These are phyloP conservation scores for Chelonus formosanus DNA, from an alignment of 2,888 invertebrate genomes.

Conservation along the genomic window DNA sequence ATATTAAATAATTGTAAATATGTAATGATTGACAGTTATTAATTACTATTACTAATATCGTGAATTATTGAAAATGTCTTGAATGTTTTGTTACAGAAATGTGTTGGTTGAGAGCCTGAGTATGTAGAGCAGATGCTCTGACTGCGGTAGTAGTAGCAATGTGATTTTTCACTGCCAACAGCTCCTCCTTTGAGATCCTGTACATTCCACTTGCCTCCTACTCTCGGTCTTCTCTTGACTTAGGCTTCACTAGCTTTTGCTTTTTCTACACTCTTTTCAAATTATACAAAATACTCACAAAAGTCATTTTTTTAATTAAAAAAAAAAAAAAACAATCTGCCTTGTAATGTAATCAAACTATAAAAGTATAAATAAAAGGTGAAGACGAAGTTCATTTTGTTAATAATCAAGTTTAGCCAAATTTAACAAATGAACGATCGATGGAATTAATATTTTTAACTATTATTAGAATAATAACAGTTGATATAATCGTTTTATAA, in stretches of 20 bases:
- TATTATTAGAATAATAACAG: no score
- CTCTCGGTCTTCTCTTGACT: constrained; percentile 20
- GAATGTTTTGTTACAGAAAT: constrained; percentile 6
- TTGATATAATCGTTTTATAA: no score
- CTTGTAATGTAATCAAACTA: no score
- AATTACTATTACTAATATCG: not conserved
- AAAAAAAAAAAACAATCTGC: no score
- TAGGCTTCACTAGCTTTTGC: constrained; percentile 13
- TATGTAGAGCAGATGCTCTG: constrained; percentile 61
- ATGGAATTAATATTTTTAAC: no score
- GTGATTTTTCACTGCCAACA: constrained; percentile 61
- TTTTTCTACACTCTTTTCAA: not conserved
- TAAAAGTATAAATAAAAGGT: no score
- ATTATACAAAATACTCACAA: no score
- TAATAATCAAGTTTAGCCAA: no score
- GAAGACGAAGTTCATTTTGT: no score
- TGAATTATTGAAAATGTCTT: not conserved
- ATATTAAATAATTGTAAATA: no score
- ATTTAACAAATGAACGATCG: no score
- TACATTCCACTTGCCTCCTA: constrained; percentile 52
- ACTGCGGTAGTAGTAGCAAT: constrained; percentile 53
- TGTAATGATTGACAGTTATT: not conserved
- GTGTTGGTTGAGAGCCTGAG: constrained; percentile 55
- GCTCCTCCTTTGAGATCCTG: constrained; percentile 58
- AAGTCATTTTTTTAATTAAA: no score